Base-by-base conservation (phyloP, 1,140 invertebrate species). In the Danaus melanippus region DNA sequence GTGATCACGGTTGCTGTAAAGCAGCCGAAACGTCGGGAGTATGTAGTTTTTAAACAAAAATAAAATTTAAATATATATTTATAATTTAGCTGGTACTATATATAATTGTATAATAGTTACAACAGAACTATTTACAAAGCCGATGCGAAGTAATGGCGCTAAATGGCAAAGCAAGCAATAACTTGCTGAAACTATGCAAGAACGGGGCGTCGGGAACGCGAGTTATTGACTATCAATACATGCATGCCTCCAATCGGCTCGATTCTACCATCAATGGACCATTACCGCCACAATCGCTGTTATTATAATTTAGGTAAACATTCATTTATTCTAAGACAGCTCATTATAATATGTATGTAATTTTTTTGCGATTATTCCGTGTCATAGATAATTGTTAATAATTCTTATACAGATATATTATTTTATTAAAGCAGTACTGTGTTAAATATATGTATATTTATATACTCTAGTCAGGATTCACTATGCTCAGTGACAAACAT, bases 221-320 rank as follows among this genome's bases (percentile, higher is more conserved):
- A 69, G 74, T 73, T 74, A 74, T 69, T 68, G 70, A 73, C 67
- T 70, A 70, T 74, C 71, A 67, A 75, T 74, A 71, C 61, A 61
- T 50, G 57, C 53, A 50, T 50, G 55, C 48, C 52, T 62, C 61
- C 62, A 70, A 64, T 64, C 57, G 50, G 66, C 59, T 67, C 57
- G 49, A 50, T 60, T 53, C 56, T 46, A 57, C 10, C 41, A 17
- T 32, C 10, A 9, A 40, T 41, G 32, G 52, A 17, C 39, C 32
- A 12, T 46, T 50, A 40, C 50, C 15, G 46, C 32, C 46, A 32
- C 21, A 32, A 32, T 3, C 7, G 21, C 21, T 32, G 7, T 32
- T 32, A 32, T 32, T 32, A 32, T 32, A 8, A 32, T 32, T 32
- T 32, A 0, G 21, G 21, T 32, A 32, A 0, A 7, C 21, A 32